These are phyloP conservation scores for Erethizon dorsatum DNA, from an alignment of 2,797 vertebrate genomes.

Conservation along the genomic window DNA sequence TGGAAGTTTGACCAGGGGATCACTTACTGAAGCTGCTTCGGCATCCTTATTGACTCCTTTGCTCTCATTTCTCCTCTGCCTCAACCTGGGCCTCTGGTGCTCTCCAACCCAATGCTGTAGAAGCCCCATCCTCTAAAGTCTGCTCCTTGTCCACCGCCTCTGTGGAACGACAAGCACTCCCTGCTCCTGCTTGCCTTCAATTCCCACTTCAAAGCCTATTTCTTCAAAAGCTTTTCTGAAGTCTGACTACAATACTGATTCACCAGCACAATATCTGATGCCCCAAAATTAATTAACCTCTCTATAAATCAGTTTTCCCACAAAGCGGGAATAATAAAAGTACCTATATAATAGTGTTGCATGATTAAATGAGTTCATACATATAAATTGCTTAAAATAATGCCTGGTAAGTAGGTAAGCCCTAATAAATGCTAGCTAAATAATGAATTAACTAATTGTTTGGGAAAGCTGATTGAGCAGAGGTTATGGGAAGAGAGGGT, in stretches of 20 bases:
- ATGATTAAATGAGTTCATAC: not conserved
- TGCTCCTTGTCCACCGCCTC: not conserved
- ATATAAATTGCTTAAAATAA: slow-evolving; percentile 18
- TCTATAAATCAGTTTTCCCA: slow-evolving; percentile 5
- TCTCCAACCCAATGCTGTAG: rapidly evolving
- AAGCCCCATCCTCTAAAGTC: not conserved
- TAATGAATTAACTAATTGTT: not conserved
- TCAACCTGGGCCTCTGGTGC: not conserved
- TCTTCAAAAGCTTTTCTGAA: not conserved
- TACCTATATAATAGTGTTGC: not conserved
- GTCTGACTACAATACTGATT: not conserved
- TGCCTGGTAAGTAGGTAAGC: not conserved
- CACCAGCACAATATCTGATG: not conserved
- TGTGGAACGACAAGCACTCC: not conserved
- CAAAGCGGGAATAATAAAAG: not conserved
- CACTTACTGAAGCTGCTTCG: not conserved
- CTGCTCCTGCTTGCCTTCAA: not conserved
- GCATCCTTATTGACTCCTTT: rapidly evolving
- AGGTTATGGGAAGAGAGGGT: not conserved
- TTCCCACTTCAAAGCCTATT: slow-evolving; percentile 35
- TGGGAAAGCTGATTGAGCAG: not conserved
- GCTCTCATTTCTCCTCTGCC: not conserved
- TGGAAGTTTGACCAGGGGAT: not conserved
- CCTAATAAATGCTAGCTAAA: not conserved
- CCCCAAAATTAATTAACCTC: not conserved